A percentile compares a stretch with the other conserved stretches of the same genome.
These are phyloP conservation scores for Arctocebus calabarensis DNA, from an alignment of 2,797 vertebrate species.

Conservation along the genomic window DNA sequence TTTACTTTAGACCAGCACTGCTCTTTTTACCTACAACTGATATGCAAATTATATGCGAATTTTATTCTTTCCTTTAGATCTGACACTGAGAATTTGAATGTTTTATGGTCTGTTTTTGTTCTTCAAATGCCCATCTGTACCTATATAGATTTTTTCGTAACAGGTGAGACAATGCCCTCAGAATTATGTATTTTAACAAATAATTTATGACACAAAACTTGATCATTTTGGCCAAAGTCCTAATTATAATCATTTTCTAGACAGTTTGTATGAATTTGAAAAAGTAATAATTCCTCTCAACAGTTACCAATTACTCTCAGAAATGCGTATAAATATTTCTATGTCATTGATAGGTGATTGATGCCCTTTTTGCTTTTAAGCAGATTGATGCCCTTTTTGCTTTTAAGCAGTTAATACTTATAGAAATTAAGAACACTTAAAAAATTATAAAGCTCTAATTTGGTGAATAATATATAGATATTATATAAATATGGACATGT, in stretches of 20 bases:
- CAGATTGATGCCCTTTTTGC: background rate
- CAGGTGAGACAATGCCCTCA: slow-evolving; percentile 48
- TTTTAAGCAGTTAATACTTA: background rate
- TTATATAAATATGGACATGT: background rate
- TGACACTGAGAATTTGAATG: slow-evolving; percentile 50
- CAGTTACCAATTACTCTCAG: background rate
- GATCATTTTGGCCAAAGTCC: slow-evolving; percentile 9
- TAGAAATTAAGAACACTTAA: background rate
- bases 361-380: background rate
- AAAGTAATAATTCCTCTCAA: slow-evolving; percentile 27
- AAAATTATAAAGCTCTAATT: background rate
- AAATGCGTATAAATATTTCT: slow-evolving; percentile 15
- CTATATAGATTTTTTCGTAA: slow-evolving; percentile 50
- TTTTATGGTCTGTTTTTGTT: slow-evolving; percentile 63
- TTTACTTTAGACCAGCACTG: slow-evolving; percentile 52
- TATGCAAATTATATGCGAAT: slow-evolving; percentile 70
- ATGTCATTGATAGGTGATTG: background rate
- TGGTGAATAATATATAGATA: background rate
- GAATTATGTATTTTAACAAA: slow-evolving; percentile 52
- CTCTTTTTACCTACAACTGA: slow-evolving; percentile 47
- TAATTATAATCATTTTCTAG: slow-evolving; percentile 49
- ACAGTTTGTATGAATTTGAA: background rate
- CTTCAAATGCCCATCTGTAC: slow-evolving; percentile 68
- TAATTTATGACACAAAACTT: slow-evolving; percentile 59
- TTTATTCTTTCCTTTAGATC: slow-evolving; percentile 66